phyloP scores from a whole-genome alignment of 2,888 invertebrate genomes.

The Drepanosiphum platanoidis region DNA sequence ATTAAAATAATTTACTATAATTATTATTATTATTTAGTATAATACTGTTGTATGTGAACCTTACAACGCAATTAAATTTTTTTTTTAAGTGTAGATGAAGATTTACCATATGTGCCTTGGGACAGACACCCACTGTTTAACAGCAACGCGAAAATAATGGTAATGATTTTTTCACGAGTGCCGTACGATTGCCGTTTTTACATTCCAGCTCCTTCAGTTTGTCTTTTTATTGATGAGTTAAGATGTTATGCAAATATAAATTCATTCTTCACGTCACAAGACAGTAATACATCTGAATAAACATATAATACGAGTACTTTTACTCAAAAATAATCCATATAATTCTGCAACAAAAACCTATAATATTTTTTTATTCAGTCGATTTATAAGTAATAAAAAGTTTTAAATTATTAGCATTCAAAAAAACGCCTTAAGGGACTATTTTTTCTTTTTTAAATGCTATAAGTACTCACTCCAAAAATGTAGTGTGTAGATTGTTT shows the following conservation, averaged over 20 bases:
- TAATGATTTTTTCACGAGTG: neutral
- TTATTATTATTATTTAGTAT: neutral
- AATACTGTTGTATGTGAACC: neutral
- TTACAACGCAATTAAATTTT: neutral
- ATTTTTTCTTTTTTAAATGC: too few relatives aligned
- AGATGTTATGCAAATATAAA: conserved; percentile 3
- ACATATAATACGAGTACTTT: neutral
- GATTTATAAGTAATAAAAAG: too few relatives aligned
- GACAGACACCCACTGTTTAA: conserved; percentile 16
- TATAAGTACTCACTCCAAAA: too few relatives aligned
- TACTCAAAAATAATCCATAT: too few relatives aligned
- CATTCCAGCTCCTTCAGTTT: neutral
- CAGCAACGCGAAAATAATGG: conserved; percentile 4
- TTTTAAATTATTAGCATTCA: too few relatives aligned
- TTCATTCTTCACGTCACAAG: neutral
- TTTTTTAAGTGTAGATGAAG: neutral
- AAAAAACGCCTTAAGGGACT: too few relatives aligned
- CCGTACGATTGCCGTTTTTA: conserved; percentile 2
- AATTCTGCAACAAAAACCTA: too few relatives aligned
- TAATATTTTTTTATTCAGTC: too few relatives aligned
- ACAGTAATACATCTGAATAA: neutral
- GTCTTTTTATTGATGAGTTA: neutral
- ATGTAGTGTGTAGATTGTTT: too few relatives aligned
- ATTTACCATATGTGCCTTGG: neutral
- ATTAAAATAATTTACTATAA: neutral